These are phyloP conservation scores for Echinops telfairi DNA, from an alignment of 2,113 vertebrate species.

Conservation along the genomic window DNA sequence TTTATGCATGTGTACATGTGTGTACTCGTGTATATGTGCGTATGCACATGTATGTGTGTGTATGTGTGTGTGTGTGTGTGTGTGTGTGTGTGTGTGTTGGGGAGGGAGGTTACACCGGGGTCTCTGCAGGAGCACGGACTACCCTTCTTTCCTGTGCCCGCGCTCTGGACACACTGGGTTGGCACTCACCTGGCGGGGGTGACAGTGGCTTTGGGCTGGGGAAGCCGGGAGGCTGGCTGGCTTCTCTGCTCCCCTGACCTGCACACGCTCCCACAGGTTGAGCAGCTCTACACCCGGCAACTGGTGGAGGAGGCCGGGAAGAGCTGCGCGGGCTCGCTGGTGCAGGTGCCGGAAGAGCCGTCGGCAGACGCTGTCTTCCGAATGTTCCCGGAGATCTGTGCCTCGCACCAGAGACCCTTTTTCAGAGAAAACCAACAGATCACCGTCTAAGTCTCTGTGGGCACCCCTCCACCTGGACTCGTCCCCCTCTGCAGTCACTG, in stretches of 20 bases:
- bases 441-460: conserved; percentile 89
- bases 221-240: background rate
- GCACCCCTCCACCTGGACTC: accelerated
- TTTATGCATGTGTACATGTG: background rate
- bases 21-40: accelerated
- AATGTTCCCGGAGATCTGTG: conserved; percentile 88
- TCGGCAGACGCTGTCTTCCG: conserved; percentile 86
- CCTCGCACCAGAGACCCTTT: conserved; percentile 89
- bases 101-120: background rate
- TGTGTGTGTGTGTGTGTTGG: background rate
- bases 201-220: background rate
- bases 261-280: conserved; percentile 80
- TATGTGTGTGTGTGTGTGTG: background rate
- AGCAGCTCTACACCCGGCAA: conserved; percentile 87
- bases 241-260: background rate
- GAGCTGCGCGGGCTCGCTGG: conserved; percentile 76
- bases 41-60: background rate
- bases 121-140: background rate
- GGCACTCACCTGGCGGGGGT: background rate
- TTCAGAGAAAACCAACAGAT: conserved; percentile 96
- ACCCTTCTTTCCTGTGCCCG: background rate
- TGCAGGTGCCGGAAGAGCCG: conserved; percentile 78
- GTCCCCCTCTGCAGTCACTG: background rate
- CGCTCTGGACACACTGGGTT: background rate
- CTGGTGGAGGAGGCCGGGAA: conserved; percentile 85